Conservation (phyloP, 2,797 vertebrate species). For the Petrocephalus schoutedeni region DNA sequence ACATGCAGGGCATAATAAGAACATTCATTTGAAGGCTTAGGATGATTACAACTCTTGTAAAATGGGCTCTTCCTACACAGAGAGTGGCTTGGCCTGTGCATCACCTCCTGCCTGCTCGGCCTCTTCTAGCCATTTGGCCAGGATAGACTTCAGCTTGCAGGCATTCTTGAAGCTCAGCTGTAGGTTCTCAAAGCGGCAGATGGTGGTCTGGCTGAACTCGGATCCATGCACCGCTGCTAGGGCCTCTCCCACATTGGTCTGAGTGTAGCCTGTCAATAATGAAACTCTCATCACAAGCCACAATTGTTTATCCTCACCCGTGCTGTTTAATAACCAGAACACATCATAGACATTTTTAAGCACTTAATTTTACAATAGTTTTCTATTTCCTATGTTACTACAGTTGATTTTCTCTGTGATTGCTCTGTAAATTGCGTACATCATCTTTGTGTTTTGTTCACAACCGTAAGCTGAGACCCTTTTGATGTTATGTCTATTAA, state of each 20-base stretch:
- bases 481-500: too few relatives aligned
- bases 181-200: conserved; percentile 96
- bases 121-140: conserved; percentile 95
- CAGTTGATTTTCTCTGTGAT: not conserved
- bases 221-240: conserved; percentile 94
- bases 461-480: too few relatives aligned
- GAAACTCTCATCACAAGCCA: not conserved
- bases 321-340: not conserved
- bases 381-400: not conserved
- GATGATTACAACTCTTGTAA: not conserved
- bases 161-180: conserved; percentile 98
- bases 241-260: conserved; percentile 97
- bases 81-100: not conserved
- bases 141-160: conserved; percentile 92
- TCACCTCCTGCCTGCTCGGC: conserved; percentile 95
- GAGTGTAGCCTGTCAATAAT: conserved; percentile 81
- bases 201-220: conserved; percentile 98
- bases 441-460: too few relatives aligned
- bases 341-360: not conserved
- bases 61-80: not conserved
- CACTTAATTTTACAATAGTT: not conserved
- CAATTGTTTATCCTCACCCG: not conserved
- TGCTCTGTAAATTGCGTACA: not conserved
- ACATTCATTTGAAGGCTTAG: not conserved
- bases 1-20: not conserved